Evolutionary conservation across 23 tunicate species (phyloP).

Genomic region (Oikopleura albicans): DNA sequence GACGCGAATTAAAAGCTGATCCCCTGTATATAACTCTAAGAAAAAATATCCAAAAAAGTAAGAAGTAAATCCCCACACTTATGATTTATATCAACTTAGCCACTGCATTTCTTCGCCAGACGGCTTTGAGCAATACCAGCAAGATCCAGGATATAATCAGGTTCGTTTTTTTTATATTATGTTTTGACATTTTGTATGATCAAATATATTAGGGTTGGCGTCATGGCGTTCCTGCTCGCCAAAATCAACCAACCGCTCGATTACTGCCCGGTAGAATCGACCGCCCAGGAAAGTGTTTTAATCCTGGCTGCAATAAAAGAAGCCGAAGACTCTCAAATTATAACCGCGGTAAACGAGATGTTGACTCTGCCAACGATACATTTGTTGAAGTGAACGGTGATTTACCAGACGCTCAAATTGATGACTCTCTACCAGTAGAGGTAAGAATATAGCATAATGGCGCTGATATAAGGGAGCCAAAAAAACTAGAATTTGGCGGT

Average conservation of each 20-base stretch:
- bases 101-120: neutral
- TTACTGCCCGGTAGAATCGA: too few species aligned
- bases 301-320: neutral
- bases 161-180: neutral
- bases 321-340: too few species aligned
- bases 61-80: too few species aligned
- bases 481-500: too few species aligned
- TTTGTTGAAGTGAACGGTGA: neutral
- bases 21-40: too few species aligned
- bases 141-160: neutral
- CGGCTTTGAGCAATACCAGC: neutral
- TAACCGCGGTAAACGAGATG: neutral
- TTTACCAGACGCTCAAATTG: neutral
- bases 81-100: too few species aligned
- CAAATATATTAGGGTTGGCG: neutral
- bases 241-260: neutral
- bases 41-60: too few species aligned
- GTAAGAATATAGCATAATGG: too few species aligned
- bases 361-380: neutral
- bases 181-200: neutral
- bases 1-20: too few species aligned
- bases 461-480: too few species aligned
- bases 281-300: neutral
- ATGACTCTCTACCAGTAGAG: neutral
- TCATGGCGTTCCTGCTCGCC: neutral